phyloP scores from a whole-genome alignment of 2,113 vertebrate species.

The Strigops habroptila region DNA sequence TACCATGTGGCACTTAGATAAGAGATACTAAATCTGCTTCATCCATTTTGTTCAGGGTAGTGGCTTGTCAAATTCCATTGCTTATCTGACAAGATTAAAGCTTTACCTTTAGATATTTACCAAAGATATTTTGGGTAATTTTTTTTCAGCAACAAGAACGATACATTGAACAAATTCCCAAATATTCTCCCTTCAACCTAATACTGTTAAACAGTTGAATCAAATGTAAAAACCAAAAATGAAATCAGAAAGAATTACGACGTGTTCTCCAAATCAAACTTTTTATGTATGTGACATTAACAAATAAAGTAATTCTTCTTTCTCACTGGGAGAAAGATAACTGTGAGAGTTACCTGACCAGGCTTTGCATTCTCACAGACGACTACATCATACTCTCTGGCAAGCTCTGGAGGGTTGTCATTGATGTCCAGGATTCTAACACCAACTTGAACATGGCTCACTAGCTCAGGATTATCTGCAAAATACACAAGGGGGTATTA shows the following conservation, averaged over 20 bases:
- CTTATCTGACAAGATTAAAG: not conserved
- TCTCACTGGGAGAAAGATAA: not conserved
- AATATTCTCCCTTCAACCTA: not conserved
- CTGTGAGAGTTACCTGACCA: constrained; percentile 82
- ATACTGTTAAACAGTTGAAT: not conserved
- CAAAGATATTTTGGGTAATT: not conserved
- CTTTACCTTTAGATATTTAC: not conserved
- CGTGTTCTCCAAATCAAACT: not conserved
- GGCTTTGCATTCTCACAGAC: constrained; percentile 92
- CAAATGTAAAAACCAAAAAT: not conserved
- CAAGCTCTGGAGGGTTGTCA: constrained; percentile 90
- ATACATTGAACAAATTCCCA: not conserved
- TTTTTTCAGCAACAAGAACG: not conserved
- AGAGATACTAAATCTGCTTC: not conserved
- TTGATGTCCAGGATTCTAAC: constrained; percentile 93
- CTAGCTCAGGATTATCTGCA: constrained; percentile 86
- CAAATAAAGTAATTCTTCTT: not conserved
- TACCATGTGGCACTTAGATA: not conserved
- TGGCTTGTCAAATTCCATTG: not conserved
- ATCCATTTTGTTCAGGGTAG: not conserved
- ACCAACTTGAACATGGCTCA: constrained; percentile 85
- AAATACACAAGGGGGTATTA: constrained; percentile 43
- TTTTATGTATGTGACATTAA: not conserved
- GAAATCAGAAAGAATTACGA: not conserved
- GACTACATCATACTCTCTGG: constrained; percentile 85